Conservation (phyloP, 2,113 vertebrate genomes). For the Gasterosteus nipponicus region DNA sequence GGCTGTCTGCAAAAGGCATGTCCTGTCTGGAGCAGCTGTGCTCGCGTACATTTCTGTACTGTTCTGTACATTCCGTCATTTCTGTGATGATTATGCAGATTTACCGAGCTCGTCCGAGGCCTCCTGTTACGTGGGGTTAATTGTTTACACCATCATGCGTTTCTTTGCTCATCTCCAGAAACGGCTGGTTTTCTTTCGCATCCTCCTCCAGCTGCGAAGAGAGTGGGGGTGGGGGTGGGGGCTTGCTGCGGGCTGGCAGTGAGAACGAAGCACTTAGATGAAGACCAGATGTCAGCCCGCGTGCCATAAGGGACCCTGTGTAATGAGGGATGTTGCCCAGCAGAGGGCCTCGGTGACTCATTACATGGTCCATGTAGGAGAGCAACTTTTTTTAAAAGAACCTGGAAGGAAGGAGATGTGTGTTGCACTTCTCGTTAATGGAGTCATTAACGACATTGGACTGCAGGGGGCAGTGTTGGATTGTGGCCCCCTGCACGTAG, state of each 20-base stretch:
- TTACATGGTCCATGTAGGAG: not conserved
- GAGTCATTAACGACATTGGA: not conserved
- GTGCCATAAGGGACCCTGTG: conserved; percentile 5
- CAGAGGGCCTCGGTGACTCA: conserved; percentile 48
- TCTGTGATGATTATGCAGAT: conserved; percentile 54
- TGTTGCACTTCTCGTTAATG: not conserved
- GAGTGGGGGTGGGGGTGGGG: not conserved
- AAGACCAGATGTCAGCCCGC: conserved; percentile 53
- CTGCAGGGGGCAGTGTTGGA: conserved; percentile 69
- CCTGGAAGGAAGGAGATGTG: not conserved
- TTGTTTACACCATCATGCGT: conserved; percentile 43
- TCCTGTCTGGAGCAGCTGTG: conserved; percentile 26
- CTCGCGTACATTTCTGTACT: conserved; percentile 15
- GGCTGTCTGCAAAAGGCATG: not conserved
- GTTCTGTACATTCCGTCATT: conserved; percentile 8
- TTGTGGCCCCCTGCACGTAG: not conserved
- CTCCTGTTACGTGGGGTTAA: conserved; percentile 40
- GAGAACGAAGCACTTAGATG: conserved; percentile 52
- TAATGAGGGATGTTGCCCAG: conserved; percentile 23
- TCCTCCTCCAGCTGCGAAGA: conserved; percentile 43
- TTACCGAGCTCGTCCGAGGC: conserved; percentile 23
- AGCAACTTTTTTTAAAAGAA: not conserved
- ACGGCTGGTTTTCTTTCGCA: conserved; percentile 15
- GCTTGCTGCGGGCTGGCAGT: conserved; percentile 8
- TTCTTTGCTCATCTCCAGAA: conserved; percentile 26